Conservation (phyloP, 1,140 invertebrate genomes). For the Drosophila burlai region DNA sequence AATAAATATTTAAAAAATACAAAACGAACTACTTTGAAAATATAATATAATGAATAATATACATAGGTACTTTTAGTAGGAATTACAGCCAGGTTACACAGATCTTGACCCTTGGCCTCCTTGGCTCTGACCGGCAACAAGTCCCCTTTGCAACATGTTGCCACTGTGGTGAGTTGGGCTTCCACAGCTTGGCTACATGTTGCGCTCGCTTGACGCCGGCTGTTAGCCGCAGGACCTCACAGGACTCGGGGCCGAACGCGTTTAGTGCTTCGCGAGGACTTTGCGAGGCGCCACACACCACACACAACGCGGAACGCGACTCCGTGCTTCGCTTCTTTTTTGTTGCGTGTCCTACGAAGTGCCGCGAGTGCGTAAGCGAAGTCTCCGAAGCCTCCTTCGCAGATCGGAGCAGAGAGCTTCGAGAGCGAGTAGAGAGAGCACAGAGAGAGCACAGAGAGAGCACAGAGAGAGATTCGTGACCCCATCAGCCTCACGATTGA, state of each 20-base stretch:
- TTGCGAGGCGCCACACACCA: slow-evolving; percentile 62
- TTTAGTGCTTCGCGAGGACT: slow-evolving; percentile 63
- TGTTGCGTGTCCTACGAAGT: slow-evolving; percentile 32
- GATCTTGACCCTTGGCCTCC: neutral
- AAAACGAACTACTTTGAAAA: too few relatives aligned
- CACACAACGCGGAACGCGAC: slow-evolving; percentile 47
- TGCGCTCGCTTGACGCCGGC: slow-evolving; percentile 11
- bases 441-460: neutral
- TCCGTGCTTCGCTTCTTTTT: slow-evolving; percentile 31
- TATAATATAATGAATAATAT: neutral
- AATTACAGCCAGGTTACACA: neutral
- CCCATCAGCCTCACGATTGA: slow-evolving; percentile 64
- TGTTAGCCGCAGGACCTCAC: slow-evolving; percentile 23
- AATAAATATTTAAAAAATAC: too few relatives aligned
- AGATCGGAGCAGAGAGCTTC: slow-evolving; percentile 1
- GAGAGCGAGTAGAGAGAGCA: too few relatives aligned
- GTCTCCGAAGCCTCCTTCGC: neutral
- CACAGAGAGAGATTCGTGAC: neutral
- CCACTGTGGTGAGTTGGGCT: slow-evolving; percentile 53
- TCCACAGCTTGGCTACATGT: slow-evolving; percentile 24
- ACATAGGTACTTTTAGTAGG: neutral
- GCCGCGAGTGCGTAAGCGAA: slow-evolving; percentile 11
- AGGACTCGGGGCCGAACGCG: slow-evolving; percentile 15
- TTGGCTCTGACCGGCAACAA: slow-evolving; percentile 38
- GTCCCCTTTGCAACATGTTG: slow-evolving; percentile 64